Evolutionary conservation across 2,888 invertebrate genomes (phyloP), one percentile per base, ranked within the genome.

Genomic region (Acrobasis repandana): DNA sequence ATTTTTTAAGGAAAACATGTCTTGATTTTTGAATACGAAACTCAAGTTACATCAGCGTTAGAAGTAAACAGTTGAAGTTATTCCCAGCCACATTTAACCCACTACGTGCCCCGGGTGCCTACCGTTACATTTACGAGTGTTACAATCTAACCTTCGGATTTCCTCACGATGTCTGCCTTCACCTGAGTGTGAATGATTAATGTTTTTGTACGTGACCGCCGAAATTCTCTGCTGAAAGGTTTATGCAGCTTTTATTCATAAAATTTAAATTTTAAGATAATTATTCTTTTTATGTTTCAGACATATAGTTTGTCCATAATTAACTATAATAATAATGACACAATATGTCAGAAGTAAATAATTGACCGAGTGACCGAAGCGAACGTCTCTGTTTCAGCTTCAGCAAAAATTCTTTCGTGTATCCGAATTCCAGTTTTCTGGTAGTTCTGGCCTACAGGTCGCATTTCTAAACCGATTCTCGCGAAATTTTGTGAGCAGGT

Each of bases 131-230:
- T 47, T 46, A 48, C 33, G 46, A 57, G 33, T 56, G 28, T 47
- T 33, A 43, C 46, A 47, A 34, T 16, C 8, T 57, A 58, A 58
- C 58, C 58, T 49, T 49, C 58, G 49, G 58, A 33, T 58, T 58
- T 58, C 58, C 58, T 49, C 58, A 58, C 58, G 36, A 58, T 49
- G 16, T 16, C 58, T 20, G 43, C 56, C 56, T 56, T 43, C 47
- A 57, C 57, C 57, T 57, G 33, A 48, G 48, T 58, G 49, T 58
- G 58, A 49, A 58, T 58, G 58, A 58, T 58, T 49, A 58, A 58
- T 58, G 49, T 49, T 58, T 49, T 58, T 33, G 49, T 58, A 49
- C 58, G 58, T 58, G 58, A 49, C 36, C 49, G 48, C 48, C 6
- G 20, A 58, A 54, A 36, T 36, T 54, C 36, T 14, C 15, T 16